phyloP scores from a whole-genome alignment of 2,797 vertebrate genomes.

The Sitta carolinensis region DNA sequence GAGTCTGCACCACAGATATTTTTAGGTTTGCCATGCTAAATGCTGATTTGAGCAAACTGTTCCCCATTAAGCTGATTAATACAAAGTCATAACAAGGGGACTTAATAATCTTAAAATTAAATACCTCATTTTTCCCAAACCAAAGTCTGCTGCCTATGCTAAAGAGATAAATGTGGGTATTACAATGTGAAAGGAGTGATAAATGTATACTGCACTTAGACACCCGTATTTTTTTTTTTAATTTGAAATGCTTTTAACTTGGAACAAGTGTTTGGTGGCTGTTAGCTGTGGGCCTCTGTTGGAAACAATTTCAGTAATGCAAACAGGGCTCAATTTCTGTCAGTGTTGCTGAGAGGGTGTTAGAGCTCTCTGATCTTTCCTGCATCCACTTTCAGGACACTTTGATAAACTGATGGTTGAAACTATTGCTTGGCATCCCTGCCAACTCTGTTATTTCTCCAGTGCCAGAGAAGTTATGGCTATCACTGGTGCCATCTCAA shows the following conservation, averaged over 20 bases:
- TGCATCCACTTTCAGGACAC: neutral
- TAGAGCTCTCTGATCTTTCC: neutral
- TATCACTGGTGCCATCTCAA: neutral
- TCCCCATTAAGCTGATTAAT: neutral
- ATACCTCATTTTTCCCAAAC: neutral
- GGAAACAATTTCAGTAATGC: neutral
- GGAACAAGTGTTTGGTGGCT: neutral
- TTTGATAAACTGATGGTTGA: neutral
- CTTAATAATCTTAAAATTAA: neutral
- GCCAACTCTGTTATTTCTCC: neutral
- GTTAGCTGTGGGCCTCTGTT: neutral
- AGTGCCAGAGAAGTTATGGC: neutral
- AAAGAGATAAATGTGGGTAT: neutral
- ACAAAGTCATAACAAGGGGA: neutral
- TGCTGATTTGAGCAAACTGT: neutral
- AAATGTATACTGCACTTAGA: neutral
- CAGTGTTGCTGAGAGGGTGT: neutral
- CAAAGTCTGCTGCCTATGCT: neutral
- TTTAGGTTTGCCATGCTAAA: neutral
- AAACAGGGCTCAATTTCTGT: neutral
- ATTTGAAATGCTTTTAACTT: neutral
- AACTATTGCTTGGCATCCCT: neutral
- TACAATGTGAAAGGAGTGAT: neutral
- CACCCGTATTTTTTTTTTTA: rapidly evolving
- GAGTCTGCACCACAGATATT: neutral